phyloP scores from a whole-genome alignment of 1,140 invertebrate species.

The Zaprionus kolodkinae region DNA sequence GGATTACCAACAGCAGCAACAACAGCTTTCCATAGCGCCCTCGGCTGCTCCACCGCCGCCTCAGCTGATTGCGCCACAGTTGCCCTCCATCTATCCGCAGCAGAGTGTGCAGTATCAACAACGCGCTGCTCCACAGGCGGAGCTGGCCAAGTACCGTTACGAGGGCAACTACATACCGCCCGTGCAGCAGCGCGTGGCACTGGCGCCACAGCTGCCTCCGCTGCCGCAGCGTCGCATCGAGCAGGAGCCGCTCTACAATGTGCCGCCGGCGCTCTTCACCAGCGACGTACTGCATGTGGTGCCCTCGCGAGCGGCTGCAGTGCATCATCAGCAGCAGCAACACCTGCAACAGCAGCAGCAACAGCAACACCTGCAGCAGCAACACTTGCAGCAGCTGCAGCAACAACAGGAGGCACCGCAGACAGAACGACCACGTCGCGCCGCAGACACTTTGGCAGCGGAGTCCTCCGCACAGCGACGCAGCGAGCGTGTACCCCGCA shows the following conservation, averaged over 20 bases:
- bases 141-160: constrained; percentile 74
- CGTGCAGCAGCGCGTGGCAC: constrained; percentile 45
- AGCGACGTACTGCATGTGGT: constrained; percentile 71
- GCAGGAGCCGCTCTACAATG: constrained; percentile 51
- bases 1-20: constrained; percentile 65
- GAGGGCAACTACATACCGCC: constrained; percentile 72
- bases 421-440: constrained; percentile 48
- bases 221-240: constrained; percentile 31
- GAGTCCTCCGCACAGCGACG: constrained; percentile 35
- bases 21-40: constrained; percentile 1
- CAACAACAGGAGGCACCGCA: constrained; percentile 9
- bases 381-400: constrained; percentile 1
- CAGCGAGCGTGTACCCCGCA: constrained; percentile 4
- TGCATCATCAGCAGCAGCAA: constrained; percentile 49
- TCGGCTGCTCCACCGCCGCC: not conserved
- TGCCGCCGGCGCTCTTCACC: constrained; percentile 67
- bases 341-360: constrained; percentile 24
- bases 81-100: constrained; percentile 53
- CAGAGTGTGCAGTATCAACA: constrained; percentile 65
- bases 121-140: constrained; percentile 60
- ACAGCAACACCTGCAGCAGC: constrained; percentile 14
- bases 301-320: constrained; percentile 45
- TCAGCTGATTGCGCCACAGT: not conserved
- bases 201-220: constrained; percentile 17
- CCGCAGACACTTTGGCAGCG: constrained; percentile 31